Evolutionary conservation across 2,888 invertebrate genomes (phyloP).

Genomic region (Drosophila niveifrons): DNA sequence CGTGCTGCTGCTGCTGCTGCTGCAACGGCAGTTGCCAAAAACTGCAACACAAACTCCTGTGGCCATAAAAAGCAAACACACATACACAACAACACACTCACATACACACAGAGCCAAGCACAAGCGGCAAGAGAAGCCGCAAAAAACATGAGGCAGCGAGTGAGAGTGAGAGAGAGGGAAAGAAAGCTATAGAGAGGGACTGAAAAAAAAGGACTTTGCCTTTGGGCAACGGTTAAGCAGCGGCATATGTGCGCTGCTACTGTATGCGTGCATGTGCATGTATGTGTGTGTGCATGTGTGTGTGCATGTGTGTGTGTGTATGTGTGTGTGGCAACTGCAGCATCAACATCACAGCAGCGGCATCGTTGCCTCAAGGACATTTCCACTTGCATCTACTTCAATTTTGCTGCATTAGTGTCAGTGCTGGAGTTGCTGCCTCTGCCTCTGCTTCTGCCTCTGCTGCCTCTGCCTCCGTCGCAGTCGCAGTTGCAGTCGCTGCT

Average conservation of each 20-base stretch:
- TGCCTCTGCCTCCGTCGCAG: constrained; percentile 4
- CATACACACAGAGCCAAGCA: constrained; percentile 30
- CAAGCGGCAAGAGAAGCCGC: constrained; percentile 18
- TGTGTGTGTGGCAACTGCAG: constrained; percentile 38
- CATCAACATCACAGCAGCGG: constrained; percentile 24
- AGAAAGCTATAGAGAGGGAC: constrained; percentile 21
- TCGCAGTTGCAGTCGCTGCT: constrained; percentile 1
- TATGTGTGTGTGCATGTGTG: constrained; percentile 22
- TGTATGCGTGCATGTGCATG: constrained; percentile 8
- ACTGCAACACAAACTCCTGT: constrained; percentile 65
- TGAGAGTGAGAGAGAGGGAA: constrained; percentile 14
- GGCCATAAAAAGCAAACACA: constrained; percentile 63
- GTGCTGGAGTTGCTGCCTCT: constrained; percentile 47
- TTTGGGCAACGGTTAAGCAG: constrained; percentile 69
- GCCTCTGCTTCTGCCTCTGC: constrained; percentile 5
- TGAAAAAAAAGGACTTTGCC: constrained; percentile 35
- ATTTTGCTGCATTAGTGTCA: constrained; percentile 77
- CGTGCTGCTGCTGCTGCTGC: constrained; percentile 50
- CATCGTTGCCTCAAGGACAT: constrained; percentile 73
- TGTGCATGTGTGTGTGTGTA: constrained; percentile 14
- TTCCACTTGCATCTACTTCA: constrained; percentile 79
- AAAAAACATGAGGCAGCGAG: constrained; percentile 12
- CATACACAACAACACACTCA: constrained; percentile 35
- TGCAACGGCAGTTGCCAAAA: constrained; percentile 64
- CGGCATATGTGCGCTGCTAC: constrained; percentile 35